Conservation (phyloP, 2,888 invertebrate species). For the Epirrhoe tristata region DNA sequence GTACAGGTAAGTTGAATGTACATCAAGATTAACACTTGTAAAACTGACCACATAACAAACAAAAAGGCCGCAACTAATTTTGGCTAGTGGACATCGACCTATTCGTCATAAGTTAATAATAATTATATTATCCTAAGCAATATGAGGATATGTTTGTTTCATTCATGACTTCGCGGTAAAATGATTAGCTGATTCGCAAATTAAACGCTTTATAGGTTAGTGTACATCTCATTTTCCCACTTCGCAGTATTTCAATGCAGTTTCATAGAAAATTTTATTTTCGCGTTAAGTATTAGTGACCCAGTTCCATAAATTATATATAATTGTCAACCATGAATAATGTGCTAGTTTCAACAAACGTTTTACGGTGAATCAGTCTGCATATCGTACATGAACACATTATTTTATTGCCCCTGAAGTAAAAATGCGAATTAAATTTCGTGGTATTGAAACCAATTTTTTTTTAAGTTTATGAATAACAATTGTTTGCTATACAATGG, state of each 20-base stretch:
- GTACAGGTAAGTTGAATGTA: no score
- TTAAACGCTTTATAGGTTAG: conserved; percentile 27
- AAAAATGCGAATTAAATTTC: background rate
- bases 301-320: conserved; percentile 50
- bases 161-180: conserved; percentile 26
- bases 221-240: conserved; percentile 50
- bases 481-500: no score
- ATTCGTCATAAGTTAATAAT: background rate
- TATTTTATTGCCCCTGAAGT: conserved; percentile 4
- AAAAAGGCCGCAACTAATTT: background rate
- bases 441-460: no score
- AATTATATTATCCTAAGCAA: background rate
- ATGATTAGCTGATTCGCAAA: conserved; percentile 14
- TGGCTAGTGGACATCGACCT: background rate
- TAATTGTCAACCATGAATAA: conserved; percentile 45
- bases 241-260: conserved; percentile 48
- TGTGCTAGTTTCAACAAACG: conserved; percentile 40
- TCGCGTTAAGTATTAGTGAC: conserved; percentile 47
- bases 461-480: no score
- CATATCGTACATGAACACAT: conserved; percentile 27
- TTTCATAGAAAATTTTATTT: conserved; percentile 49
- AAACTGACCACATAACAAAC: background rate
- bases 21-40: no score
- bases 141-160: background rate
- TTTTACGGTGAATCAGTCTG: conserved; percentile 35